Conservation (phyloP, 1,140 invertebrate species). For the Heliconius hewitsoni region DNA sequence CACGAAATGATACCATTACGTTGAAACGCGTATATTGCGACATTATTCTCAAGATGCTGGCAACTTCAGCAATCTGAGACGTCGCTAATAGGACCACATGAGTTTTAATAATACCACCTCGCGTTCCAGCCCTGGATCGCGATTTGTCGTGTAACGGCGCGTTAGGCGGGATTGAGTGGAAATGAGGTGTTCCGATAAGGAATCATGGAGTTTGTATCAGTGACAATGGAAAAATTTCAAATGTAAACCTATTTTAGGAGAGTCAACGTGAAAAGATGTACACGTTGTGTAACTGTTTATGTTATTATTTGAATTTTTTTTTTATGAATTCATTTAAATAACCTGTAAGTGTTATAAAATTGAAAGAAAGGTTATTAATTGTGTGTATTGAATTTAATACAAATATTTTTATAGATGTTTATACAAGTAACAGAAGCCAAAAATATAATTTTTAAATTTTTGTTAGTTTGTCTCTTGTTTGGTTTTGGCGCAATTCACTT, state of each 20-base stretch:
- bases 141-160: slow-evolving; percentile 41
- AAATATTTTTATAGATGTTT: too few species aligned
- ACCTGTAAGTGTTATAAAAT: too few species aligned
- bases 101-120: slow-evolving; percentile 61
- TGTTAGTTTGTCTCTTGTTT: too few species aligned
- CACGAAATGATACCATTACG: slow-evolving; percentile 73
- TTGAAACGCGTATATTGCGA: slow-evolving; percentile 66
- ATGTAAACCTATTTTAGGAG: slow-evolving; percentile 23
- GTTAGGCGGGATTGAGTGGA: slow-evolving; percentile 62
- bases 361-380: too few species aligned
- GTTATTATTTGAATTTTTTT: too few species aligned
- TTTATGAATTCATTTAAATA: too few species aligned
- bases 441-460: too few species aligned
- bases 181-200: slow-evolving; percentile 67
- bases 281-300: too few species aligned
- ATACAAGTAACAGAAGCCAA: too few species aligned
- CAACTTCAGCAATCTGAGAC: slow-evolving; percentile 70
- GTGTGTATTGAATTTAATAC: too few species aligned
- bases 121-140: slow-evolving; percentile 52
- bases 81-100: slow-evolving; percentile 72
- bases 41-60: slow-evolving; percentile 67
- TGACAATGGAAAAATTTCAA: slow-evolving; percentile 24
- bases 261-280: background rate
- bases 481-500: too few species aligned
- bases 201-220: slow-evolving; percentile 39